Conservation (phyloP, 2,113 vertebrate genomes). For the Ceratotherium simum region DNA sequence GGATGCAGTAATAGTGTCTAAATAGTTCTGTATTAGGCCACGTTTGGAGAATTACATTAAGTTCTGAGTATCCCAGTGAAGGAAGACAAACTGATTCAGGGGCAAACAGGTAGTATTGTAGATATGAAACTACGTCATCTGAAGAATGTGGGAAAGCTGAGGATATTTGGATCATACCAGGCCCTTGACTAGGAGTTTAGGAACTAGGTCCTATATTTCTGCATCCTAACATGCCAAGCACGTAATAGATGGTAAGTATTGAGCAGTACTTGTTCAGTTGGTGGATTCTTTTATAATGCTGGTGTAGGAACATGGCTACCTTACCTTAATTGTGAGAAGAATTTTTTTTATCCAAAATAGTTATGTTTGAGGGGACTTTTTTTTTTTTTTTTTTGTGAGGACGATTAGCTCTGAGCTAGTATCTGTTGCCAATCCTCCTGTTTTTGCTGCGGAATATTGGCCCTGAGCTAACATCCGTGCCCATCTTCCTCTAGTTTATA, state of each 20-base stretch:
- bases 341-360: background rate
- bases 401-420: no score
- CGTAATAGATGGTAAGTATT: background rate
- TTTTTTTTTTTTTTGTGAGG: no score
- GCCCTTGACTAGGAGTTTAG: background rate
- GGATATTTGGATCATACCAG: background rate
- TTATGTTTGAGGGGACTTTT: background rate
- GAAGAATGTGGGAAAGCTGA: background rate
- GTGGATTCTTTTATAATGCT: background rate
- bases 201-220: background rate
- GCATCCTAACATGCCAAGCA: background rate
- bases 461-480: no score
- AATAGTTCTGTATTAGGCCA: background rate
- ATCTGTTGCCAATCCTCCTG: no score
- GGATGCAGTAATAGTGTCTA: background rate
- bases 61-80: background rate
- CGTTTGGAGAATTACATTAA: slow-evolving; percentile 14
- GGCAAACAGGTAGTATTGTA: background rate
- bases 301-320: background rate
- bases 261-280: background rate
- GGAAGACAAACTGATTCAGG: background rate
- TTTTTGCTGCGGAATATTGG: no score
- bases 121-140: background rate
- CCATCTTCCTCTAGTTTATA: no score
- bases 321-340: background rate